phyloP scores from a whole-genome alignment of 1,140 invertebrate genomes.

The Bombus picipes region DNA sequence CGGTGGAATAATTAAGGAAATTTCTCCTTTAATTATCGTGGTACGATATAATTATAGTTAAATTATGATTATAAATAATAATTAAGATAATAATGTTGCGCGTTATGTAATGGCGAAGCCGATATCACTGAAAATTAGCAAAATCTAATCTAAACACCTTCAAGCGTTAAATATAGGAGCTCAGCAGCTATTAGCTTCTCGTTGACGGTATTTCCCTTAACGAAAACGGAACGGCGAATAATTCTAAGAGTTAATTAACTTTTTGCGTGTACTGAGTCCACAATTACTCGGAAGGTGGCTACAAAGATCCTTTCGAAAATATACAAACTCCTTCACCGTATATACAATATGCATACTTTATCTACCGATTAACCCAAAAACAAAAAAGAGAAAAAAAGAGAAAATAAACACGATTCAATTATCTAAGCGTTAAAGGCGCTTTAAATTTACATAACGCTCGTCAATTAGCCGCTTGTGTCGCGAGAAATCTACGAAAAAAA shows the following conservation, averaged over 20 bases:
- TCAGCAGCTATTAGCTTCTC: neutral
- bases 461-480: neutral
- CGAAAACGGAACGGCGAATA: slow-evolving; percentile 40
- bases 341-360: neutral
- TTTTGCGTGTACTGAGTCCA: slow-evolving; percentile 27
- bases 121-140: neutral
- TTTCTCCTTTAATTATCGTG: too few species aligned
- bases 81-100: neutral
- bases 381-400: neutral
- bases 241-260: slow-evolving; percentile 54
- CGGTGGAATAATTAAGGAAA: too few species aligned
- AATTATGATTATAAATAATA: too few species aligned
- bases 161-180: neutral
- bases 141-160: neutral
- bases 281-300: neutral
- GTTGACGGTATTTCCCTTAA: slow-evolving; percentile 31
- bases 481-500: neutral
- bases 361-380: neutral
- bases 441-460: too few species aligned
- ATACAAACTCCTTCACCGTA: neutral
- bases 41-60: too few species aligned
- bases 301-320: neutral
- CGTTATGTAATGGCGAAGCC: too few species aligned
- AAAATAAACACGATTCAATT: too few species aligned
- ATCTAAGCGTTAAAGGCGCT: neutral